Evolutionary conservation across 2,113 vertebrate species (phyloP).

Genomic region (Crotalus helleri): DNA sequence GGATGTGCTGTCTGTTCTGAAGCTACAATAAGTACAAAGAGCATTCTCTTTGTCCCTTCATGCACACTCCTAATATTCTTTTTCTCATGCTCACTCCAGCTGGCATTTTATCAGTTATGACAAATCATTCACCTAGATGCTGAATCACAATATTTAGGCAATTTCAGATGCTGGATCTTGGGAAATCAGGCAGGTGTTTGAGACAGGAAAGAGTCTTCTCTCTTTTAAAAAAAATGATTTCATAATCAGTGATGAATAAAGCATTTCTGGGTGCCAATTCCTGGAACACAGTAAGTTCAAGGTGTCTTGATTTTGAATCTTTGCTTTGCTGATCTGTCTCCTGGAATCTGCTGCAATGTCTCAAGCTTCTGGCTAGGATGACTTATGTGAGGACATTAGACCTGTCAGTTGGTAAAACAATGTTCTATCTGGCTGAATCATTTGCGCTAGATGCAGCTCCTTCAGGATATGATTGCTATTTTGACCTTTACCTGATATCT

Average conservation of each 20-base stretch:
- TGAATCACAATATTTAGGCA: slow-evolving; percentile 12
- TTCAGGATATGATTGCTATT: neutral
- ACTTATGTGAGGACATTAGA: neutral
- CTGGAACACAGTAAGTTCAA: too few species aligned
- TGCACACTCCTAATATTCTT: neutral
- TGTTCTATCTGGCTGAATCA: neutral
- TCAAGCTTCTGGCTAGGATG: neutral
- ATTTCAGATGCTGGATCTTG: neutral
- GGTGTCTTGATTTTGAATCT: neutral
- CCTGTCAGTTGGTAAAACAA: neutral
- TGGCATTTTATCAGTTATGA: slow-evolving; percentile 8
- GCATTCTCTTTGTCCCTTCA: neutral
- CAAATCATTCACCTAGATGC: slow-evolving; percentile 2
- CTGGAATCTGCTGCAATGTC: neutral
- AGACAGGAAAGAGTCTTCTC: neutral
- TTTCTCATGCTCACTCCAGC: neutral
- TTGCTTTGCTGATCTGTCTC: neutral
- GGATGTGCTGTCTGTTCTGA: neutral
- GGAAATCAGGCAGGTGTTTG: neutral
- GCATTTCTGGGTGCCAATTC: neutral
- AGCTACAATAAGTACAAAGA: neutral
- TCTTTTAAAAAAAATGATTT: neutral
- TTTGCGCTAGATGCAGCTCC: neutral
- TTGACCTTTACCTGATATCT: neutral
- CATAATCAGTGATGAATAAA: neutral